Percentiles rank a stretch among this genome's conserved stretches.
These are phyloP conservation scores for Falco rusticolus DNA, from an alignment of 2,797 vertebrate genomes.

Conservation along the genomic window DNA sequence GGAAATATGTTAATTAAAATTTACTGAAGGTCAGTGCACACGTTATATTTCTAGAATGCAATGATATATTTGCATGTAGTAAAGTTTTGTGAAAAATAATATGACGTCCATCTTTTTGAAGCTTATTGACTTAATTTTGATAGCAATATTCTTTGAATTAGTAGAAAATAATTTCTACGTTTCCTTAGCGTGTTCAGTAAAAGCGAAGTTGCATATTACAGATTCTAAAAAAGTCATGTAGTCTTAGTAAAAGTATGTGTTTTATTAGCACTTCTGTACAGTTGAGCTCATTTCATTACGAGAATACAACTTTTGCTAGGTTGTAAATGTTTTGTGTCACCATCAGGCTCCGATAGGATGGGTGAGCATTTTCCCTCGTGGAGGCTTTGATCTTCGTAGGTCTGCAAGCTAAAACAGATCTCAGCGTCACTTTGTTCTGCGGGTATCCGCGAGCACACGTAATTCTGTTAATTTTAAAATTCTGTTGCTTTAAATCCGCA, in stretches of 20 bases:
- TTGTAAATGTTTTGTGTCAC: background rate
- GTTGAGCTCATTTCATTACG: background rate
- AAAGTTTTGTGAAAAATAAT: background rate
- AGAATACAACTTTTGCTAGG: background rate
- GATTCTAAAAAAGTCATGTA: background rate
- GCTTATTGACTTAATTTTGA: background rate
- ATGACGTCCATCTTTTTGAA: background rate
- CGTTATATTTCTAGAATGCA: background rate
- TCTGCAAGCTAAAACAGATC: background rate
- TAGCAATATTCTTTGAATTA: background rate
- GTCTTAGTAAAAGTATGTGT: background rate
- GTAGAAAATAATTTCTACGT: background rate
- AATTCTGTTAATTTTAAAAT: background rate
- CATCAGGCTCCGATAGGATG: rapidly evolving
- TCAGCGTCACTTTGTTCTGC: background rate
- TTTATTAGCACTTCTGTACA: background rate
- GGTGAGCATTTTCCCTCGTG: background rate
- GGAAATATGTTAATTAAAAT: background rate
- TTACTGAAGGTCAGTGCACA: background rate
- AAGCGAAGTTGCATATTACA: background rate
- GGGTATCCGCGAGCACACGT: background rate
- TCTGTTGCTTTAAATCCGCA: background rate
- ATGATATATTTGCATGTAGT: background rate
- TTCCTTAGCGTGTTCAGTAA: background rate
- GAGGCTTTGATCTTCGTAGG: background rate